Conservation (phyloP, 2,113 vertebrate species). For the Sciurus niger region DNA sequence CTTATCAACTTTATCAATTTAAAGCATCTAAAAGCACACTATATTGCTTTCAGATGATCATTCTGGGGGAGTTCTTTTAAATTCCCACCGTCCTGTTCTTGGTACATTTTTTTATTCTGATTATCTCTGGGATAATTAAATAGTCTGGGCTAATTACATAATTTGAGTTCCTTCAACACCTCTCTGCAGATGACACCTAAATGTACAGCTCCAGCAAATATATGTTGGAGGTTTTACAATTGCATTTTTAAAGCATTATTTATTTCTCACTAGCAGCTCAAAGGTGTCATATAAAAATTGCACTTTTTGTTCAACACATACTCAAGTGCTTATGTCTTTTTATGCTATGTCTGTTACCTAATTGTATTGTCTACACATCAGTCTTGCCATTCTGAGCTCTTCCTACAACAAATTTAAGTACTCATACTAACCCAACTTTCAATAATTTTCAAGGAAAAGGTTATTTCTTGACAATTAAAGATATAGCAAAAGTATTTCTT, state of each 20-base stretch:
- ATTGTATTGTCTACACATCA: too few relatives aligned
- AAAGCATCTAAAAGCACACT: neutral
- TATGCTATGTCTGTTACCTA: too few relatives aligned
- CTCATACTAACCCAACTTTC: neutral
- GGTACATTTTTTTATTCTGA: neutral
- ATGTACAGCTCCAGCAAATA: neutral
- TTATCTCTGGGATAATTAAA: neutral
- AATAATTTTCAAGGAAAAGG: neutral
- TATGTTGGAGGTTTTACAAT: neutral
- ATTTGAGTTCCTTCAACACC: neutral
- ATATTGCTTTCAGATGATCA: neutral
- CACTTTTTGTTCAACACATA: neutral
- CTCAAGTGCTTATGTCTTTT: accelerated
- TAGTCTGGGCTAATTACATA: too few relatives aligned
- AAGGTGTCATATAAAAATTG: neutral
- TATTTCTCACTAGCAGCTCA: neutral
- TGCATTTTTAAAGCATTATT: neutral
- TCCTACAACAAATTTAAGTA: neutral
- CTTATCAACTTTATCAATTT: neutral
- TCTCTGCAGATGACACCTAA: neutral
- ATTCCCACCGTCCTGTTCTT: neutral
- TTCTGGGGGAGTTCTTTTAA: neutral
- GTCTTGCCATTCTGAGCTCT: neutral
- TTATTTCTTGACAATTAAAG: neutral
- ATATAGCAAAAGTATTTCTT: neutral